Base-by-base conservation (phyloP, 1,140 invertebrate species). In the Pristionchus pacificus region DNA sequence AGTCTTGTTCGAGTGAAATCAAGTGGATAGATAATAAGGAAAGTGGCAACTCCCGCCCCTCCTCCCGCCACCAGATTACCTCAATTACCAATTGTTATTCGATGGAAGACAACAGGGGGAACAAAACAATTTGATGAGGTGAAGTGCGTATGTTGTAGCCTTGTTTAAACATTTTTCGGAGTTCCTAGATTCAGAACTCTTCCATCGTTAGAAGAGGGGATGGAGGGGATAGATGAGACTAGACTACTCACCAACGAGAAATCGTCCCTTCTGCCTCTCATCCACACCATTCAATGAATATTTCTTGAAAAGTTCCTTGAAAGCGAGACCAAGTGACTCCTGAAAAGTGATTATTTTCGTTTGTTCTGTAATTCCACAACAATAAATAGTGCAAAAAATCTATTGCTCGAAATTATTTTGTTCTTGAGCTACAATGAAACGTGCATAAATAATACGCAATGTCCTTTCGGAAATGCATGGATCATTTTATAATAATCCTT, bases 1-100 rank as follows among this genome's bases (percentile, higher is more conserved):
- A 88, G 77, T 70, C 94, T 89, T 74, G 95, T 97, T 88, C 95
- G 88, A 77, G 92, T 92, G 87, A 93, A 95, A 86, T 96, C 93
- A 60, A 96, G 88, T 60, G 93, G 93, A 86, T 97, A 97, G 76
- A 97, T 93, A 85, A 96, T 93, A 86, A 91, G 90, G 38, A 96
- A 88, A 24, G 93, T 95, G 62, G 92, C 91, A 63, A 92, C 93
- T 81, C 93, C 93, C 84, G 93, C 93, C 80, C 91, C 91, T 85
- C 93, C 93, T 86, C 93, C 93, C 74, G 93, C 92, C 57, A 91
- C 91, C 79, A 97, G 88, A 86, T 96, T 88, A 69, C 86, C 80
- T 83, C 31, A 66, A 76, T 79, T 29, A 55, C 32, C 10, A 59
- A 77, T n/a, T n/a, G n/a, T n/a, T n/a, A n/a, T n/a, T n/a, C n/a